Evolutionary conservation across 2,888 invertebrate genomes (phyloP).

Genomic region (Malachius bipustulatus): DNA sequence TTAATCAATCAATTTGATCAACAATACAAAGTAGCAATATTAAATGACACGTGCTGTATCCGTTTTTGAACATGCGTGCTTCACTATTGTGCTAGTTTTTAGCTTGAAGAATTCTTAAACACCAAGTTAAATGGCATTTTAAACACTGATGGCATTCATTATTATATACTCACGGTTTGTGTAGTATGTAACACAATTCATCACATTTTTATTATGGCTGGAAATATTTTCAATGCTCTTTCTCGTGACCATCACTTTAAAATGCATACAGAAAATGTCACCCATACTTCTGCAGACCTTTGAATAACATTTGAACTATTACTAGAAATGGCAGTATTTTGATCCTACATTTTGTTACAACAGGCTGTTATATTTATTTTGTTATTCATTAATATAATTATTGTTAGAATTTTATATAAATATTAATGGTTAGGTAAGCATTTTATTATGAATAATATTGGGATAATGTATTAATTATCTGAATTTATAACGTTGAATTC

Average conservation of each 20-base stretch:
- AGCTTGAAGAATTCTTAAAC: conserved; percentile 17
- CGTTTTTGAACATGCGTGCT: conserved; percentile 23
- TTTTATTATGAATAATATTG: neutral
- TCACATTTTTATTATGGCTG: conserved; percentile 21
- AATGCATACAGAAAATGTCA: conserved; percentile 30
- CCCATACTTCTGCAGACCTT: conserved; percentile 26
- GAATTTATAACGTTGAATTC: too few species aligned
- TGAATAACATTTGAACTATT: conserved; percentile 7
- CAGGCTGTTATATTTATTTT: conserved; percentile 27
- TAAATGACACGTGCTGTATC: conserved; percentile 19
- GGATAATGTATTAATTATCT: neutral
- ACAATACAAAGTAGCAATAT: conserved; percentile 17
- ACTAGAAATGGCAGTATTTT: conserved; percentile 8
- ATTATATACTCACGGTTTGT: conserved; percentile 7
- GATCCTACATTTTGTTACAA: conserved; percentile 18
- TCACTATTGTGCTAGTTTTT: conserved; percentile 16
- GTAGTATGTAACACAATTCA: conserved; percentile 14
- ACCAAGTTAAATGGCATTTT: conserved; percentile 20
- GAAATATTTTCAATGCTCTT: conserved; percentile 19
- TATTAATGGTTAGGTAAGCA: conserved; percentile 23
- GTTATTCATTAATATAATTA: conserved; percentile 25
- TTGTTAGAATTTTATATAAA: conserved; percentile 37
- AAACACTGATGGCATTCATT: conserved; percentile 21
- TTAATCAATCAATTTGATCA: conserved; percentile 15
- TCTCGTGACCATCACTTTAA: conserved; percentile 19